A percentile compares a stretch with the other conserved stretches of the same genome.
Evolutionary conservation across 1,140 invertebrate genomes (phyloP).

Genomic region (Phymorhynchus buccinoides): DNA sequence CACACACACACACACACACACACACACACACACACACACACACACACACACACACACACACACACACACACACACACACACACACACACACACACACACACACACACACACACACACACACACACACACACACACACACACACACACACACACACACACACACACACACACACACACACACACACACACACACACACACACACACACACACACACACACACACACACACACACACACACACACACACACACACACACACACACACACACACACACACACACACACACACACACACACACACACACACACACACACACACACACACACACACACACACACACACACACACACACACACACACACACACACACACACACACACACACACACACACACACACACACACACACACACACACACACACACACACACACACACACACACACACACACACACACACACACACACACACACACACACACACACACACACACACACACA

Average conservation of each 20-base stretch:
- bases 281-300: background rate
- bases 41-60: too few relatives aligned
- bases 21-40: too few relatives aligned
- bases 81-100: background rate
- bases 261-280: background rate
- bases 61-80: too few relatives aligned
- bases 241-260: background rate
- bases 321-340: background rate
- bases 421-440: background rate
- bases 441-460: background rate
- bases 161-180: too few relatives aligned
- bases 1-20: too few relatives aligned
- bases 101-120: background rate
- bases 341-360: background rate
- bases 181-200: conserved; percentile 14
- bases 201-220: background rate
- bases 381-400: background rate
- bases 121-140: too few relatives aligned
- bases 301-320: background rate
- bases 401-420: background rate
- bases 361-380: background rate
- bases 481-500: conserved; percentile 24
- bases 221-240: background rate
- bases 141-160: too few relatives aligned
- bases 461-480: conserved; percentile 24